These are phyloP conservation scores for Drosophila setosimentum DNA, from an alignment of 2,888 invertebrate species.

Conservation along the genomic window DNA sequence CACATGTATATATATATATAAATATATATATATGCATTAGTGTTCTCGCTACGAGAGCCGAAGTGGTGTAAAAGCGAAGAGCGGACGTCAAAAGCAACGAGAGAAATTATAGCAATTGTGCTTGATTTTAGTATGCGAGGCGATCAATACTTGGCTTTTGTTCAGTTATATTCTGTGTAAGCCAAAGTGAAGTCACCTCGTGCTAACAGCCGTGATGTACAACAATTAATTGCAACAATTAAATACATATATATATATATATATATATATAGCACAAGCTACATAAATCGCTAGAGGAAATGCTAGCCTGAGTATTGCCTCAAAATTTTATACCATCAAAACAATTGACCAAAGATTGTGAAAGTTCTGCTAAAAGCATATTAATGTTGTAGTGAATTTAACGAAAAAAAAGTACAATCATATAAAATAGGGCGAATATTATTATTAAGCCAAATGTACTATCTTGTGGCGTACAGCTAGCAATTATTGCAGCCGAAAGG, in stretches of 20 bases:
- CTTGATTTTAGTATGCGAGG: conserved; percentile 26
- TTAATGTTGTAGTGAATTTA: conserved; percentile 16
- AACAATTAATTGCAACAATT: conserved; percentile 27
- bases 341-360: conserved; percentile 34
- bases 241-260: conserved; percentile 17
- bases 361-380: conserved; percentile 36
- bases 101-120: conserved; percentile 33
- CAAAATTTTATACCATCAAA: conserved; percentile 1
- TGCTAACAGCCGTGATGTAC: conserved; percentile 10
- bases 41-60: neutral
- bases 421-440: conserved; percentile 75
- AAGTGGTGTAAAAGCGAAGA: conserved; percentile 13
- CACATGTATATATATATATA: neutral
- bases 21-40: neutral
- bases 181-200: conserved; percentile 34
- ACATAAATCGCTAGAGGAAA: conserved; percentile 16
- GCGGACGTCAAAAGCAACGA: conserved; percentile 26
- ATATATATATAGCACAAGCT: conserved; percentile 5
- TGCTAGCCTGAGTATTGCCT: conserved; percentile 15
- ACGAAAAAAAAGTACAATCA: conserved; percentile 13
- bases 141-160: conserved; percentile 42
- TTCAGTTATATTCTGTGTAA: conserved; percentile 55
- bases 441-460: conserved; percentile 81
- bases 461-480: conserved; percentile 83
- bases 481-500: conserved; percentile 70